These are phyloP conservation scores for Drosophila guanche DNA, from an alignment of 1,140 invertebrate genomes.

Conservation along the genomic window DNA sequence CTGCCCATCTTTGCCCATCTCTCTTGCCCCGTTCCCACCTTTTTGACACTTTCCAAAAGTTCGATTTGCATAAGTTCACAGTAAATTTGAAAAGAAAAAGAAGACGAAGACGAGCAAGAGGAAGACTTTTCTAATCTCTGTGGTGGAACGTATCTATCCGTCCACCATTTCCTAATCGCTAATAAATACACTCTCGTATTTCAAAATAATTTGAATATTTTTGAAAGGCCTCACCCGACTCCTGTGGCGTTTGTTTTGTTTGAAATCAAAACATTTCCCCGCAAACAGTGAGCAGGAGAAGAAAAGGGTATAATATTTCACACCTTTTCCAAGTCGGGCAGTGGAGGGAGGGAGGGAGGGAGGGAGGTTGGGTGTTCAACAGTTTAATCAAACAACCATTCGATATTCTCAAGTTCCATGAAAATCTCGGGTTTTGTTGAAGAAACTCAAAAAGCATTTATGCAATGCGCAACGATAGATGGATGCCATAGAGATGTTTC, in stretches of 20 bases:
- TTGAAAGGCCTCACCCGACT: slow-evolving; percentile 53
- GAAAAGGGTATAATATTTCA: slow-evolving; percentile 49
- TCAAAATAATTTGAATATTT: slow-evolving; percentile 78
- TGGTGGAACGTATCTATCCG: neutral
- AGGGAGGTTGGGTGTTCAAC: slow-evolving; percentile 9
- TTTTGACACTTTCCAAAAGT: slow-evolving; percentile 76
- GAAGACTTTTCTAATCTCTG: slow-evolving; percentile 41
- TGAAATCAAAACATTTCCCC: slow-evolving; percentile 77
- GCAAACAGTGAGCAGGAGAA: slow-evolving; percentile 12
- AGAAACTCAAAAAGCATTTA: slow-evolving; percentile 44
- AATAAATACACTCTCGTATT: slow-evolving; percentile 80
- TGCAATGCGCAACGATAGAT: slow-evolving; percentile 11
- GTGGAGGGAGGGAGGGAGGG: too few relatives aligned
- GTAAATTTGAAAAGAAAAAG: slow-evolving; percentile 61
- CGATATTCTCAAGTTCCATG: neutral
- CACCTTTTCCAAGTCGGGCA: slow-evolving; percentile 23
- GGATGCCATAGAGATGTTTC: neutral
- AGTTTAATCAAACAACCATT: slow-evolving; percentile 53
- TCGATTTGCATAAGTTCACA: slow-evolving; percentile 78
- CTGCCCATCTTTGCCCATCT: neutral
- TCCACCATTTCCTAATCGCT: slow-evolving; percentile 58
- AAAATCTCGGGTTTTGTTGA: slow-evolving; percentile 10
- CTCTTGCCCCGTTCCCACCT: slow-evolving; percentile 20
- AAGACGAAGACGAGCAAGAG: too few relatives aligned
- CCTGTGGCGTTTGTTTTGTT: slow-evolving; percentile 75